Base-by-base conservation (phyloP, 2,113 vertebrate genomes). In the Mohoua ochrocephala region DNA sequence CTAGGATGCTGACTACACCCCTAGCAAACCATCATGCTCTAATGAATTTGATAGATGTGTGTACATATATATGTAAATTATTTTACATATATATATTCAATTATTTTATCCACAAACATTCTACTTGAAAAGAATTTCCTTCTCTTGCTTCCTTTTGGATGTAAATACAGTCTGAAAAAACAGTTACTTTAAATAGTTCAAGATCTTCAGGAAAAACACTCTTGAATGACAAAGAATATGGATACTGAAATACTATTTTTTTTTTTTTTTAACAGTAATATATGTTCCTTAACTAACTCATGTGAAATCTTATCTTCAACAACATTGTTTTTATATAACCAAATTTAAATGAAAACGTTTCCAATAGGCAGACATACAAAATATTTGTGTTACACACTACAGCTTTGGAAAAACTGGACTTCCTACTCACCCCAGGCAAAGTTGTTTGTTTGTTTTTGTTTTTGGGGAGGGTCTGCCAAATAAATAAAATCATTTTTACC, bases 401-500 rank as follows among this genome's bases (percentile, higher is more conserved):
- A 96, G 78, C 90, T 97, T 93, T 77, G 91, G 95, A 96, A 96
- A 96, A 96, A 97, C 93, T 95, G 95, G 94, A 96, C 95, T 96
- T 95, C 95, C 93, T 96, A 96, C 95, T 97, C 95, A 96, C 94
- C 93, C 91, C 95, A 96, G 95, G 93, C 96, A 95, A 89, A 95
- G 96, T 95, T 96, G 95, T 97, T 97, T 97, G 96, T 96, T 95
- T 97, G 94, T 97, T 95, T 97, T 96, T 95, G 95, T 95, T 96
- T 97, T 96, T 95, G 94, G 95, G 96, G 95, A 95, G 30, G 52
- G 96, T 96, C 95, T 97, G 96, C 95, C 96, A 97, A 97, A 96
- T 95, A 97, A 97, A 97, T 95, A 97, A 97, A 97, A 97, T 77
- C 87, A 97, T 97, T 96, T 97, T 96, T 95, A 97, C 95, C 96